Base-by-base conservation (phyloP, 92 coral and sea anemone genomes). In the Umimayanthus chanpuru region DNA sequence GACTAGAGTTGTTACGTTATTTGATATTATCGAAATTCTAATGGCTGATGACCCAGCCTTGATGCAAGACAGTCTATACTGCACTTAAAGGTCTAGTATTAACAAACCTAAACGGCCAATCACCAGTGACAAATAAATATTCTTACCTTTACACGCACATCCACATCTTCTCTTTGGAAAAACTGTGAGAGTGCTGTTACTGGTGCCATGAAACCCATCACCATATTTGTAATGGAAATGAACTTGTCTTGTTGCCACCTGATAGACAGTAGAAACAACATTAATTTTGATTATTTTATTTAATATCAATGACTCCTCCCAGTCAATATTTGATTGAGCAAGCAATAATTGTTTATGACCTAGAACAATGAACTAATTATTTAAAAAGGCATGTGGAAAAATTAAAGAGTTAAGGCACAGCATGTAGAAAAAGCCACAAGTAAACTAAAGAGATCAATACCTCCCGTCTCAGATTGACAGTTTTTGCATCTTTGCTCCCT, bases 141-240 rank as follows among this genome's bases (percentile, higher is more conserved):
- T 55, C 8, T 55, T 81, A 81, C 86, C 86, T 85, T 85, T 1
- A 85, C 49, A 77, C 23, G 75, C 85, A 79, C 70, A 11, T 79
- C 83, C 21, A 86, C 82, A 76, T 86, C 61, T 66, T 85, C 89
- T 20, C 66, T 85, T 30, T 85, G 89, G 30, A 85, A 85, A 29
- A 86, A 86, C 89, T 86, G 89, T 15, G 72, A 47, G 25, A 76
- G 84, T 30, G 43, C 44, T 39, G 89, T 86, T 5, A 77, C 85
- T 75, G 89, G 89, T 65, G 53, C 30, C 89, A 86, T 86, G 73
- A 72, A 56, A 53, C 53, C 85, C 53, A 86, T 47, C 89, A 86
- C 77, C 44, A 86, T 32, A 56, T 77, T 75, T 23, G 74, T 79
- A 3, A 44, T 86, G 47, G 83, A 86, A 21, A 86, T 47, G 56